A percentile compares a stretch with the other conserved stretches of the same genome.
These are phyloP conservation scores for Orchesellides sinensis DNA, from an alignment of 2,888 invertebrate species.

Conservation along the genomic window DNA sequence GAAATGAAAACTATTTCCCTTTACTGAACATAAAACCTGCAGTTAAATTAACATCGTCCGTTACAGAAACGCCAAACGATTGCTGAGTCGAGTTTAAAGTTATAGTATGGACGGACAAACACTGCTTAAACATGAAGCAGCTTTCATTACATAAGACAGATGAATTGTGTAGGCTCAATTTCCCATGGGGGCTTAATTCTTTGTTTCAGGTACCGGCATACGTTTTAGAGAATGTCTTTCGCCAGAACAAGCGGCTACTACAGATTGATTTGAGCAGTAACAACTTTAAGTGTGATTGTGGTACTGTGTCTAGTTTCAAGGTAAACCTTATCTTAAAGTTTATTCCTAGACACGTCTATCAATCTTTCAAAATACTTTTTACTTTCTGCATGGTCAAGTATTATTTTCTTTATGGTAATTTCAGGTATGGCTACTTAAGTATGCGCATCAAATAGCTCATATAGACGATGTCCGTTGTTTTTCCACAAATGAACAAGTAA, in stretches of 20 bases:
- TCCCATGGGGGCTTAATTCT: neutral
- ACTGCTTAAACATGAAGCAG: too few relatives aligned
- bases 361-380: neutral
- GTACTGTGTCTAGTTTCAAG: slow-evolving; percentile 87
- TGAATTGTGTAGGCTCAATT: neutral
- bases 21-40: too few relatives aligned
- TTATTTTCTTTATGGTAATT: slow-evolving; percentile 55
- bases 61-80: too few relatives aligned
- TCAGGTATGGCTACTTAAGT: slow-evolving; percentile 79
- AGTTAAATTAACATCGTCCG: too few relatives aligned
- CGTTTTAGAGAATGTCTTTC: slow-evolving; percentile 87
- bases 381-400: neutral
- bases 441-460: slow-evolving; percentile 84
- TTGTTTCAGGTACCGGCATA: slow-evolving; percentile 85
- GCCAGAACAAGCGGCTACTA: slow-evolving; percentile 80
- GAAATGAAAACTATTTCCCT: too few relatives aligned
- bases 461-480: slow-evolving; percentile 85
- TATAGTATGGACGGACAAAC: too few relatives aligned
- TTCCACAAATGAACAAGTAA: slow-evolving; percentile 78
- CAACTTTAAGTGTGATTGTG: slow-evolving; percentile 90
- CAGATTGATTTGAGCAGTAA: slow-evolving; percentile 78
- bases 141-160: neutral
- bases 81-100: too few relatives aligned
- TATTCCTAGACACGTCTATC: too few relatives aligned
- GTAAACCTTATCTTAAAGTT: slow-evolving; percentile 77